Evolutionary conservation across 2,113 vertebrate species (phyloP).

Genomic region (Callipepla squamata): DNA sequence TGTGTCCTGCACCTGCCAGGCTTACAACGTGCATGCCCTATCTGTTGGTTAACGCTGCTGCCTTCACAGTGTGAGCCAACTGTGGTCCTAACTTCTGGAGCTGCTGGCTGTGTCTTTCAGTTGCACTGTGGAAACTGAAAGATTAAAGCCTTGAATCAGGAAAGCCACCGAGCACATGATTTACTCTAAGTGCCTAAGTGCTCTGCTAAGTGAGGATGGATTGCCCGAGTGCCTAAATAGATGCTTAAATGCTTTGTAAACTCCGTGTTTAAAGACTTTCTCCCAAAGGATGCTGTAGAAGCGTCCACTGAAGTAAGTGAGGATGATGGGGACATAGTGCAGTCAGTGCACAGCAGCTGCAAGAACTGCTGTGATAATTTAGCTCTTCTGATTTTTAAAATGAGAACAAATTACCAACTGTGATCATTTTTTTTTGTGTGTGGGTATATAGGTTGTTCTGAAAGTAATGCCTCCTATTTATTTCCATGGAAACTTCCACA

Average conservation of each 20-base stretch:
- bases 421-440: background rate
- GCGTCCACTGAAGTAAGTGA: background rate
- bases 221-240: slow-evolving; percentile 8
- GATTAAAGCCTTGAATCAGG: background rate
- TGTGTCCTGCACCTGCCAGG: background rate
- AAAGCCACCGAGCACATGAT: slow-evolving; percentile 24
- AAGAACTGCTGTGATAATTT: background rate
- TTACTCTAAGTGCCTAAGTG: slow-evolving; percentile 50
- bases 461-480: too few species aligned
- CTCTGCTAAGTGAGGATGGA: background rate
- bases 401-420: background rate
- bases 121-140: background rate
- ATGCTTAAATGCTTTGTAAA: slow-evolving; percentile 53
- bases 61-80: background rate
- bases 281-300: slow-evolving; percentile 40
- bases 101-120: background rate
- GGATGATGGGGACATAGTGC: background rate
- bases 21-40: background rate
- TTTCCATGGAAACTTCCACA: too few species aligned
- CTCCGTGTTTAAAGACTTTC: background rate
- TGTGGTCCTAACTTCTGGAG: background rate
- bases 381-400: background rate
- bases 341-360: background rate
- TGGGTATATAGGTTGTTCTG: too few species aligned
- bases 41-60: background rate